phyloP scores from a whole-genome alignment of 2,797 vertebrate genomes.

The Rhinella marina region DNA sequence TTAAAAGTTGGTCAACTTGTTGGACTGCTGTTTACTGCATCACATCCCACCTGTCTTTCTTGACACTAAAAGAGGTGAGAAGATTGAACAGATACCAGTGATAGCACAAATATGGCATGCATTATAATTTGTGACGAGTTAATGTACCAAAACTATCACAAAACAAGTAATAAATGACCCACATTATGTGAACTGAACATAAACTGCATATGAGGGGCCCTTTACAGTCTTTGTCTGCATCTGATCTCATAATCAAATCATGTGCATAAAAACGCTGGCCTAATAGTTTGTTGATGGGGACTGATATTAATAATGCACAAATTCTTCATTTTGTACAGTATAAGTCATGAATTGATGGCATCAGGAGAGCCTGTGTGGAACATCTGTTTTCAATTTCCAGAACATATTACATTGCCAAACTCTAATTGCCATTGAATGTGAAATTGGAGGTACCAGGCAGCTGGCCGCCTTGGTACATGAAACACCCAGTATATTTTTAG shows the following conservation, averaged over 20 bases:
- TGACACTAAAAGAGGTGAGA: no score
- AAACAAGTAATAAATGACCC: no score
- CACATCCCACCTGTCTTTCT: no score
- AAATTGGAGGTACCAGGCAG: slow-evolving; percentile 38
- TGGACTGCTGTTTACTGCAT: no score
- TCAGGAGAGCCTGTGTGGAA: neutral
- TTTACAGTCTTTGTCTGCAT: no score
- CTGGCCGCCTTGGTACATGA: slow-evolving; percentile 35
- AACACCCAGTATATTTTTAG: slow-evolving; percentile 44
- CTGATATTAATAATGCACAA: neutral
- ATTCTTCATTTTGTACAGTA: neutral
- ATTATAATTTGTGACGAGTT: no score
- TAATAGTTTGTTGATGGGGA: neutral
- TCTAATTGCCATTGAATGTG: slow-evolving; percentile 45
- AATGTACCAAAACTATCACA: no score
- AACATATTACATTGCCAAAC: slow-evolving; percentile 28
- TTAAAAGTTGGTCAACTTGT: no score
- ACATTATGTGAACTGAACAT: no score
- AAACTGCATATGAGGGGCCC: no score
- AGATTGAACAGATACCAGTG: no score
- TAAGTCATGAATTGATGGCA: slow-evolving; percentile 15
- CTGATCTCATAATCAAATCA: neutral
- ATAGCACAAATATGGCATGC: no score
- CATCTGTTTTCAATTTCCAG: slow-evolving; percentile 45
- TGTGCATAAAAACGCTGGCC: neutral